Evolutionary conservation across 2,797 vertebrate species (phyloP).

Genomic region (Pangasius macronema): DNA sequence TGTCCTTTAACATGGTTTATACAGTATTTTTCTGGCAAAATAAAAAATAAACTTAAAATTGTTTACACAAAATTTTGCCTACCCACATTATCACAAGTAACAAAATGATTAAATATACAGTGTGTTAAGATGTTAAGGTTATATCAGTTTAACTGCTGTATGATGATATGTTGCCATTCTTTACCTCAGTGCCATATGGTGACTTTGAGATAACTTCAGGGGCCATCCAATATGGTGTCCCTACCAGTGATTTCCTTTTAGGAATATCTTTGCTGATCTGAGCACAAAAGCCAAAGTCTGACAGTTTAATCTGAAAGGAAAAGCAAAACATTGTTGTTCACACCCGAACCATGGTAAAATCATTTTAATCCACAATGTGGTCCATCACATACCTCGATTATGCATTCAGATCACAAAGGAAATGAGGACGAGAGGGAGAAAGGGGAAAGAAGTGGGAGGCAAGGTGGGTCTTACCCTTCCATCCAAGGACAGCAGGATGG

Average conservation of each 20-base stretch:
- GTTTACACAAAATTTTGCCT: not conserved
- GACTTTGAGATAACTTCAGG: slow-evolving; percentile 93
- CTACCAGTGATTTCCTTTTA: slow-evolving; percentile 95
- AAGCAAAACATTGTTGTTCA: slow-evolving; percentile 13
- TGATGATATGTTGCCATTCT: not conserved
- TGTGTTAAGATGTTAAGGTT: not conserved
- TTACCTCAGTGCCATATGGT: slow-evolving; percentile 94
- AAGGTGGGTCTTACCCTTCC: slow-evolving; percentile 80
- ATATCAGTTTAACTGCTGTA: slow-evolving; percentile 8
- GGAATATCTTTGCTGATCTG: slow-evolving; percentile 99
- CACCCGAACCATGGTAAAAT: not conserved
- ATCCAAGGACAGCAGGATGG: slow-evolving; percentile 92
- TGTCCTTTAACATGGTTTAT: not conserved
- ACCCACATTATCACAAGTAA: not conserved
- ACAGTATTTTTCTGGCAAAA: not conserved
- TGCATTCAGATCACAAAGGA: not conserved
- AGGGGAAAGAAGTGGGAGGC: not conserved
- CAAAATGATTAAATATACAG: not conserved
- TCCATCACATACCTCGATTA: not conserved
- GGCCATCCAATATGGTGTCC: slow-evolving; percentile 96
- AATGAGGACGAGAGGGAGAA: not conserved
- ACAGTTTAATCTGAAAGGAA: slow-evolving; percentile 89
- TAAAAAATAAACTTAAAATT: not conserved
- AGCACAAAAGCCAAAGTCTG: slow-evolving; percentile 98
- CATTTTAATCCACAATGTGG: not conserved